These are phyloP conservation scores for Xestoiulus laeticollis DNA, from an alignment of 2,888 invertebrate species.

Conservation along the genomic window DNA sequence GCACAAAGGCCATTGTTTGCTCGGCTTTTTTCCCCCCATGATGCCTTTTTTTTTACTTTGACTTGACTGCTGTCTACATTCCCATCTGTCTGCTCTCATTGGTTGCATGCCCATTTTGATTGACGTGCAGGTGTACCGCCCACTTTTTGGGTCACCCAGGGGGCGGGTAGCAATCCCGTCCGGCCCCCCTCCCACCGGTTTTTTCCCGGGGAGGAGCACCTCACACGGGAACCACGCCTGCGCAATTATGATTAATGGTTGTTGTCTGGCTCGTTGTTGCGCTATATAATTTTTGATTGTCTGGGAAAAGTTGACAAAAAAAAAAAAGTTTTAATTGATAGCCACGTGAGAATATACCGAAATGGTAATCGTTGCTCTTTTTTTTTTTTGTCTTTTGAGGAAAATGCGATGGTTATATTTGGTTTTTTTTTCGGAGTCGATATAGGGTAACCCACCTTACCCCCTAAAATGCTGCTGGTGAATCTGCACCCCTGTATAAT, in stretches of 20 bases:
- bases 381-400: neutral
- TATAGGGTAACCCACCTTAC: neutral
- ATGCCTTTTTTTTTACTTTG: neutral
- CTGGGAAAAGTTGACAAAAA: slow-evolving; percentile 25
- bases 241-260: slow-evolving; percentile 51
- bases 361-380: neutral
- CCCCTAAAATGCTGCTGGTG: neutral
- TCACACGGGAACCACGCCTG: neutral
- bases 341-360: slow-evolving; percentile 51
- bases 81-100: neutral
- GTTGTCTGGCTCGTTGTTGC: slow-evolving; percentile 50
- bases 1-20: slow-evolving; percentile 41
- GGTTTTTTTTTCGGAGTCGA: neutral
- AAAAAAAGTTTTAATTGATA: slow-evolving; percentile 50
- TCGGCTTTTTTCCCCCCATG: neutral
- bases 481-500: neutral
- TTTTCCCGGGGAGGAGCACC: neutral
- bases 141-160: neutral
- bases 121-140: neutral
- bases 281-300: slow-evolving; percentile 49
- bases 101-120: neutral
- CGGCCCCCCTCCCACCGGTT: neutral
- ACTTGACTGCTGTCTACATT: slow-evolving; percentile 4
- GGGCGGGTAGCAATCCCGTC: neutral
- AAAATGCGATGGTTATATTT: too few relatives aligned